Evolutionary conservation across 1,140 invertebrate species (phyloP), one percentile per base, ranked within the genome.

Genomic region (Drosophila aff.): DNA sequence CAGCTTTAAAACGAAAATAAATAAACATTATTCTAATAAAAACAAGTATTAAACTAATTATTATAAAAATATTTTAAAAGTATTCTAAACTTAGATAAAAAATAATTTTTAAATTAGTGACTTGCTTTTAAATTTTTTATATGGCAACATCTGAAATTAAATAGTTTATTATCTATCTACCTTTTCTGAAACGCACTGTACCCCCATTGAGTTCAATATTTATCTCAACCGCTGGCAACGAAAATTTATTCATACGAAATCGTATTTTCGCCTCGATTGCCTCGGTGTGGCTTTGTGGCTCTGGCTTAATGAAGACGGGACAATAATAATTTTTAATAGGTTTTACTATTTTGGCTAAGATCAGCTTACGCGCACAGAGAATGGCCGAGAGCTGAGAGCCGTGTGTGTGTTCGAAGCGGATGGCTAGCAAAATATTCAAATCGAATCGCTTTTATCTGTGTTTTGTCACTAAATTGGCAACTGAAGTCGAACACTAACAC

Each of bases 251-350:
- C 84, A 87, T 67, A 82, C 67, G 72, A 65, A 86, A 87, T 87
- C 73, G 62, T 68, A 77, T 77, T 77, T 77, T 77, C 55, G 75
- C 74, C 74, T 77, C 64, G 64, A 78, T 77, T 69, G 74, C 65
- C 53, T 41, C 53, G 52, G 59, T 57, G 61, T 57, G 60, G 61
- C 73, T 76, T 76, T 76, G 74, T 76, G 74, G 62, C 47, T 66
- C 28, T 57, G 47, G 31, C 58, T 72, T 89, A 83, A 83, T 89
- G 77, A 87, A 81, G 84, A 78, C 77, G 80, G 76, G 73, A 79
- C 74, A 87, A 87, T 89, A 87, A 87, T 87, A 69, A 84, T 75
- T 89, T 87, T 87, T 90, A 85, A 90, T 89, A 65, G 82, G 78
- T 81, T 76, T 78, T 69, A 86, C 82, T 85, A 82, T 82, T 74